Base-by-base conservation (phyloP, 2,797 vertebrate species). In the Sebastolobus altivelis region DNA sequence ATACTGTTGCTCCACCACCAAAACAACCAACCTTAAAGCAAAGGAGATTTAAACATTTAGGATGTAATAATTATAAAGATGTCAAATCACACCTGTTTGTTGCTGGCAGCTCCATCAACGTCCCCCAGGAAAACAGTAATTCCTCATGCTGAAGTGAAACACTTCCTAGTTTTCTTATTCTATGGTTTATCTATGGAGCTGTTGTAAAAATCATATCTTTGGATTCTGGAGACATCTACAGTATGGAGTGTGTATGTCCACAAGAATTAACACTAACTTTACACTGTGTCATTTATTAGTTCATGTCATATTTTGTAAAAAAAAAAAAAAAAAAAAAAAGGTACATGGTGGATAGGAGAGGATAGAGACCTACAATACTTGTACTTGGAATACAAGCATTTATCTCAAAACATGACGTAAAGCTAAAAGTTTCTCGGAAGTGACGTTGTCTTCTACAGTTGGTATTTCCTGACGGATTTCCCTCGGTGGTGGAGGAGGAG, bases 381-480 rank as follows among this genome's bases (percentile, higher is more conserved):
- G 43, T 10, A 52, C 2, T 6, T 13, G 7, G 2, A 25, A 18
- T 27, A 11, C 16, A 20, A 43, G 4, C 3, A 27, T 4, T n/a
- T 18, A 65, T 40, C 74, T 73, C 1, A 4, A 66, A 71, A 11
- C 6, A 65, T 79, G 80, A 90, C 58, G 62, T 72, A 31, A 58
- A n/a, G 58, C n/a, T 27, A 58, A 77, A 87, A 83, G 67, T 85
- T 82, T 43, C 8, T 9, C 27, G 91, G 94, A 95, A 90, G 83
- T 95, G 92, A 95, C 92, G 94, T 52, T 6, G 0, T 75, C 86
- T 84, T 74, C 80, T 75, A 27, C 61, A 10, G 74, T 89, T 89
- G 92, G 92, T 90, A 92, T 92, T 95, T 96, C 95, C 93, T 90
- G 90, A 90, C 70, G 93, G 92, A 75, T 89, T 94, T 92, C 94